Evolutionary conservation across 2,113 vertebrate genomes (phyloP).

Genomic region (Geococcyx californianus): DNA sequence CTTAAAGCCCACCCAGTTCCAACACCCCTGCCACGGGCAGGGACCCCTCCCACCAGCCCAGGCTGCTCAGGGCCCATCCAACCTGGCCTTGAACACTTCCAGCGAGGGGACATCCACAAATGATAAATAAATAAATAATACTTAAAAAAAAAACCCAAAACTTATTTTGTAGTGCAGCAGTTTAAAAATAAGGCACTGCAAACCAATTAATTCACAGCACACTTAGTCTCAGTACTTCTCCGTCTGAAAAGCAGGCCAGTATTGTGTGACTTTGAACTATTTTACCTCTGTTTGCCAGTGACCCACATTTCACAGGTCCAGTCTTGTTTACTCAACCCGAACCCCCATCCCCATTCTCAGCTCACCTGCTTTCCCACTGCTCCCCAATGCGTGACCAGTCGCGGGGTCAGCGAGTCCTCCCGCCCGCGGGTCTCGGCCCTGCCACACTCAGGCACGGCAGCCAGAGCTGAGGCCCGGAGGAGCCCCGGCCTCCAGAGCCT

Average conservation of each 20-base stretch:
- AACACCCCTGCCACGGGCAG: too few species aligned
- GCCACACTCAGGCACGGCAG: rapidly evolving
- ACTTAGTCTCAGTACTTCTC: not conserved
- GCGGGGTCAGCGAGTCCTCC: not conserved
- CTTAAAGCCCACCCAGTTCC: too few species aligned
- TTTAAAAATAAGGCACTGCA: not conserved
- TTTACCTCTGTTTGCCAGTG: not conserved
- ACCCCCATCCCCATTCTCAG: rapidly evolving
- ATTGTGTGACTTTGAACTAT: not conserved
- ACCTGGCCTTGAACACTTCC: too few species aligned
- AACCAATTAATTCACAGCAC: not conserved
- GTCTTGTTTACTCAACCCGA: not conserved
- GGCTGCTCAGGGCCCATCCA: too few species aligned
- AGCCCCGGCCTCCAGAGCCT: not conserved
- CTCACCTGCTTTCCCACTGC: not conserved
- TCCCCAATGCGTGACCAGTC: not conserved
- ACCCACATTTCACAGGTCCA: not conserved
- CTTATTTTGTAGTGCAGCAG: not conserved
- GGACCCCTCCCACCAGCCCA: too few species aligned
- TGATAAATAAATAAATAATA: too few species aligned
- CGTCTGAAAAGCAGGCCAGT: not conserved
- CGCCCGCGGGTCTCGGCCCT: not conserved
- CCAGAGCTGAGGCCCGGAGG: not conserved
- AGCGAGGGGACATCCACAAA: too few species aligned
- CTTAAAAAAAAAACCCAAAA: not conserved